These are phyloP conservation scores for Leptopilina clavipes DNA, from an alignment of 1,140 invertebrate genomes.

Conservation along the genomic window DNA sequence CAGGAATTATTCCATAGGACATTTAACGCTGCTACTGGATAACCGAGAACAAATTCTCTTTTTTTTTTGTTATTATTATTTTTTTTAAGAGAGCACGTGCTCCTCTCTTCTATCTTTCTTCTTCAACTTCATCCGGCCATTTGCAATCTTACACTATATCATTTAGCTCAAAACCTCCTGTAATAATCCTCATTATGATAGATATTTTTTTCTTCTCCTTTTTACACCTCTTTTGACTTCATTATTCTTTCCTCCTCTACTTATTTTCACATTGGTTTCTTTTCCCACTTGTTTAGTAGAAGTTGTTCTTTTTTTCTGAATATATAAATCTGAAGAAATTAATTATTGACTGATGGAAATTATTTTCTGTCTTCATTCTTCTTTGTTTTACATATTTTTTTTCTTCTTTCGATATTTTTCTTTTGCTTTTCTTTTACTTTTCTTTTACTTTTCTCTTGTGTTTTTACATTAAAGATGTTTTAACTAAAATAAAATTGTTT, in stretches of 20 bases:
- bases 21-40: slow-evolving; percentile 31
- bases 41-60: slow-evolving; percentile 11
- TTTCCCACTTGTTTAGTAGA: too few relatives aligned
- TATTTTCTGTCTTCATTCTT: too few relatives aligned
- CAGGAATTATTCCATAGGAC: slow-evolving; percentile 28
- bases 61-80: neutral
- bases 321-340: neutral
- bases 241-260: neutral
- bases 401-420: too few relatives aligned
- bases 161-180: neutral
- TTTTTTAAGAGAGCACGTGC: slow-evolving; percentile 20
- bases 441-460: too few relatives aligned
- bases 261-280: neutral
- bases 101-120: slow-evolving; percentile 11
- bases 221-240: neutral
- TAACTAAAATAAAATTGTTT: too few relatives aligned
- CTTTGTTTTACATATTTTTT: too few relatives aligned
- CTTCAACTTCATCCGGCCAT: neutral
- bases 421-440: too few relatives aligned
- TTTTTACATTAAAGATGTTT: too few relatives aligned
- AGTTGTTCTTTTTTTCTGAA: neutral
- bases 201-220: neutral
- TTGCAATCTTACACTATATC: slow-evolving; percentile 5
- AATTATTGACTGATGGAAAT: too few relatives aligned
- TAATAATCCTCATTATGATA: slow-evolving; percentile 28